Evolutionary conservation across 30 jellyfish, hydroid and myxozoan genomes (phyloP).

Genomic region (Aurelia coerulea): DNA sequence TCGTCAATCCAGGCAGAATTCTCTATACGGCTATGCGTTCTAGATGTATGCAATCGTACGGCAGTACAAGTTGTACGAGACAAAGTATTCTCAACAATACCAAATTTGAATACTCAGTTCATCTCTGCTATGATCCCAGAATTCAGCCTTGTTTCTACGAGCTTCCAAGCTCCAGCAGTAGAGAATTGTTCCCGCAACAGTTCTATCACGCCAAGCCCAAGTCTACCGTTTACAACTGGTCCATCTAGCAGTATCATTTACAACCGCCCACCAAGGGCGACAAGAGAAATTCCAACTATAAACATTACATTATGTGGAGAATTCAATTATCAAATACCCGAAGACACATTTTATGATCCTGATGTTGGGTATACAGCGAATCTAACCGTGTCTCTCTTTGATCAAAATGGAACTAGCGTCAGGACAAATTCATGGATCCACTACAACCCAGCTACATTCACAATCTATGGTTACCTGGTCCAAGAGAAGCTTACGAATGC

Average conservation of each 20-base stretch:
- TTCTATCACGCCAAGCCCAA: background rate
- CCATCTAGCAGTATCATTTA: background rate
- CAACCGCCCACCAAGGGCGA: conserved; percentile 33
- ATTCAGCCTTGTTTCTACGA: conserved; percentile 74
- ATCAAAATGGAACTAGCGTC: conserved; percentile 27
- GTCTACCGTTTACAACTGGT: background rate
- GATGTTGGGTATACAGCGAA: conserved; percentile 86
- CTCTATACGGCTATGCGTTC: conserved; percentile 34
- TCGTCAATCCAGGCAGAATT: conserved; percentile 42
- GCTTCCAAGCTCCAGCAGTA: conserved; percentile 6
- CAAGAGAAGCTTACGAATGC: conserved; percentile 4
- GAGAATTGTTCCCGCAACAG: conserved; percentile 27
- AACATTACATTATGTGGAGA: conserved; percentile 54
- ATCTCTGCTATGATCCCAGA: conserved; percentile 91
- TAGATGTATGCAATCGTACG: conserved; percentile 44
- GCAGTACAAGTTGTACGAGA: background rate
- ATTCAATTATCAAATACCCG: conserved; percentile 57
- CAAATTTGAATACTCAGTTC: conserved; percentile 64
- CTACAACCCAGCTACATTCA: background rate
- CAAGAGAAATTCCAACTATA: conserved; percentile 23
- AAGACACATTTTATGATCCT: conserved; percentile 73
- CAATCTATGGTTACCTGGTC: conserved; percentile 23
- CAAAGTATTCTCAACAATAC: conserved; percentile 31
- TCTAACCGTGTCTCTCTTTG: conserved; percentile 19
- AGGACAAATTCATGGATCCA: conserved; percentile 43